Percentiles rank a stretch among this genome's conserved stretches.
Evolutionary conservation across 2,113 vertebrate genomes (phyloP).

Genomic region (Donacobius atricapilla): DNA sequence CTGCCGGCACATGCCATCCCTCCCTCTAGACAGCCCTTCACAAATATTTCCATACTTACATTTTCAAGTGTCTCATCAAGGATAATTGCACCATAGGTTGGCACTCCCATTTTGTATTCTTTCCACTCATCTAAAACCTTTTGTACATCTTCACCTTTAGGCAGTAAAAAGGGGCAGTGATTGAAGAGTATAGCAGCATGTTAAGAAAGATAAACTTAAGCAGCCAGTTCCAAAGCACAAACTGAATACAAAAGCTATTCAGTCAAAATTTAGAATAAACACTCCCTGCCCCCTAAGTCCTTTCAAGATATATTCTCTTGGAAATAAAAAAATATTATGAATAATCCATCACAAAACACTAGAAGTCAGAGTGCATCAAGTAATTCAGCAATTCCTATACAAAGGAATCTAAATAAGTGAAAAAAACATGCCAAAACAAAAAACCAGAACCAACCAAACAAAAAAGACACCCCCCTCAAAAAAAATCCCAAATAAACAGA

Average conservation of each 20-base stretch:
- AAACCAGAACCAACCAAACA: neutral
- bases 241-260: neutral
- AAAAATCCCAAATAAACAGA: neutral
- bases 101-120: slow-evolving; percentile 99
- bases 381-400: neutral
- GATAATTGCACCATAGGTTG: slow-evolving; percentile 97
- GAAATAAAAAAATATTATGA: neutral
- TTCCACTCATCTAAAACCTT: slow-evolving; percentile 97
- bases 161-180: slow-evolving; percentile 96
- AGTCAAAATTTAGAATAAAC: neutral
- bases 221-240: neutral
- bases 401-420: neutral
- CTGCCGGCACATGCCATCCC: neutral
- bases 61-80: slow-evolving; percentile 93
- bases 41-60: slow-evolving; percentile 72
- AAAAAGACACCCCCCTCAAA: neutral
- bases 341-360: neutral
- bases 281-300: neutral
- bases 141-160: slow-evolving; percentile 94
- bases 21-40: neutral
- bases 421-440: neutral
- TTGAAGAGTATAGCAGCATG: slow-evolving; percentile 82
- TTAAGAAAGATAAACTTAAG: slow-evolving; percentile 76
- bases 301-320: neutral
- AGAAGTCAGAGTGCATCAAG: neutral